phyloP scores from a whole-genome alignment of 2,888 invertebrate genomes.

The Cistogaster globosa region DNA sequence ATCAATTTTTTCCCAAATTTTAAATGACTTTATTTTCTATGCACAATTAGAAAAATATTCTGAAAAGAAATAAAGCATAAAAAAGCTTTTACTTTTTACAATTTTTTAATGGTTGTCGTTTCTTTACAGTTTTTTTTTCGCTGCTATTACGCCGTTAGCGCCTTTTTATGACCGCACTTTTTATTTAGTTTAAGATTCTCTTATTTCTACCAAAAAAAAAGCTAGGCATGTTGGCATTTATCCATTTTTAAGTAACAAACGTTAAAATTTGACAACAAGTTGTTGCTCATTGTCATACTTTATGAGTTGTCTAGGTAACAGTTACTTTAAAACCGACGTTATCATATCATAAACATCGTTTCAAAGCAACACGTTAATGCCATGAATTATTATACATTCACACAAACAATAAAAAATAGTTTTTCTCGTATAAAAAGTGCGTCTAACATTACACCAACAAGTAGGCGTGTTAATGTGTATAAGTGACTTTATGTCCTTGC shows the following conservation, averaged over 20 bases:
- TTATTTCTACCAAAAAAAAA: background rate
- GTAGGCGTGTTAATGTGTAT: conserved; percentile 39
- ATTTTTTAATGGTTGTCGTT: background rate
- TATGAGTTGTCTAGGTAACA: conserved; percentile 36
- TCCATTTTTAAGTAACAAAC: background rate
- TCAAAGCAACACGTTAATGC: conserved; percentile 64
- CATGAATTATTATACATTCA: conserved; percentile 8
- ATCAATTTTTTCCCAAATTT: too few relatives aligned
- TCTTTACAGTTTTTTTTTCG: conserved; percentile 3
- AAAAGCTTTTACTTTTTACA: background rate
- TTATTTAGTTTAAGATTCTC: conserved; percentile 5
- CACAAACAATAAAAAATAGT: conserved; percentile 41
- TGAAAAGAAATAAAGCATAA: too few relatives aligned
- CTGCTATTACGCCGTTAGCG: conserved; percentile 66
- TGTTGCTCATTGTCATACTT: conserved; percentile 56
- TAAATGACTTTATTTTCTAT: too few relatives aligned
- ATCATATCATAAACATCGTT: conserved; percentile 21
- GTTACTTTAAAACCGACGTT: conserved; percentile 22
- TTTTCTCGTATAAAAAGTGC: conserved; percentile 67
- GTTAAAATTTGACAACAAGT: conserved; percentile 35
- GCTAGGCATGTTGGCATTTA: too few relatives aligned
- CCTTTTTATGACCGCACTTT: conserved; percentile 71
- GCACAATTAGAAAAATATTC: too few relatives aligned
- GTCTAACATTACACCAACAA: conserved; percentile 54
- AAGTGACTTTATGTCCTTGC: conserved; percentile 43